phyloP scores from a whole-genome alignment of 2,113 vertebrate species.

The Serranochromis macrocephalus region DNA sequence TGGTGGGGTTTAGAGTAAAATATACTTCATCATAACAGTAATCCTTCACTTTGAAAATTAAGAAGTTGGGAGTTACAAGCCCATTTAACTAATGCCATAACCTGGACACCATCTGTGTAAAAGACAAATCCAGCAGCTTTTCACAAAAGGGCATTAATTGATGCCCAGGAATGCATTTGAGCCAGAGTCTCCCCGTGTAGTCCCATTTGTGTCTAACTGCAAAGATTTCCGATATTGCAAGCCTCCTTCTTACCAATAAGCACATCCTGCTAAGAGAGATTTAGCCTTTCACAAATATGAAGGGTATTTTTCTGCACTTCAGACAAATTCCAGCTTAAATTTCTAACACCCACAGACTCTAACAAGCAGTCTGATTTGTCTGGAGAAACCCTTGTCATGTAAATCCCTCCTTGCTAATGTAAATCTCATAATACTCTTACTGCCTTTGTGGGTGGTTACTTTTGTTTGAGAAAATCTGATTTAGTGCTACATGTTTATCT shows the following conservation, averaged over 20 bases:
- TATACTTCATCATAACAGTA: not conserved
- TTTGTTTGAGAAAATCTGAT: conserved; percentile 22
- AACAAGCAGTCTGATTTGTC: conserved; percentile 2
- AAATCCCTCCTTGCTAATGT: conserved; percentile 25
- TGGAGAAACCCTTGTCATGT: conserved; percentile 18
- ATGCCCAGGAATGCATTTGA: not conserved
- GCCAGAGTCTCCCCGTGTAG: not conserved
- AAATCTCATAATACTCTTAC: conserved; percentile 50
- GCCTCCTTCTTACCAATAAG: conserved; percentile 10
- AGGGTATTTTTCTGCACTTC: not conserved
- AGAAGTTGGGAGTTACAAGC: not conserved
- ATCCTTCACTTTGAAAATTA: not conserved
- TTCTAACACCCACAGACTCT: not conserved
- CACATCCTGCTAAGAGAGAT: conserved; percentile 23
- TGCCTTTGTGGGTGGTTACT: conserved; percentile 21
- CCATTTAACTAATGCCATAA: not conserved
- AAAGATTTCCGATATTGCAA: not conserved
- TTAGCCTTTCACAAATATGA: conserved; percentile 7
- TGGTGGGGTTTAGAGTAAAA: not conserved
- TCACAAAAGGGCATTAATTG: not conserved
- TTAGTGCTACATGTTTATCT: not conserved
- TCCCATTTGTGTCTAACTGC: not conserved
- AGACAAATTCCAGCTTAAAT: conserved; percentile 15
- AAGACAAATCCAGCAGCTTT: not conserved
- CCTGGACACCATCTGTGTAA: not conserved